phyloP scores from a whole-genome alignment of 2,888 invertebrate genomes.

The Halocaridina rubra region DNA sequence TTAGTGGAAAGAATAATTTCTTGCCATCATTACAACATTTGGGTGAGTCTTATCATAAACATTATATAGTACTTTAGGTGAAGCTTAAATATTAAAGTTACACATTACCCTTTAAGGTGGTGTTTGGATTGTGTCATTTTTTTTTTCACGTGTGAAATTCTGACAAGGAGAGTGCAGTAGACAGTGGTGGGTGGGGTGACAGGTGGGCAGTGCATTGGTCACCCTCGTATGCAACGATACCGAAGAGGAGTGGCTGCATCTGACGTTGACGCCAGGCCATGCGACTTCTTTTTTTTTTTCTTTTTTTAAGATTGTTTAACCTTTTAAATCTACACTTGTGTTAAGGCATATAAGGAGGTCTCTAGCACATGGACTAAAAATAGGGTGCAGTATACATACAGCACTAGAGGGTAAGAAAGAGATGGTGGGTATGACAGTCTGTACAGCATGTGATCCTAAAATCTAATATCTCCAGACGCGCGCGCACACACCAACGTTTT shows the following conservation, averaged over 20 bases:
- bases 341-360: conserved; percentile 63
- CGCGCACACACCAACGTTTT: conserved; percentile 22
- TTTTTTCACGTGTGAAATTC: too few relatives aligned
- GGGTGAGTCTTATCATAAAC: too few relatives aligned
- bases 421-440: conserved; percentile 32
- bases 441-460: conserved; percentile 50
- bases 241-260: conserved; percentile 39
- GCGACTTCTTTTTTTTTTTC: too few relatives aligned
- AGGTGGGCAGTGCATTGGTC: conserved; percentile 26
- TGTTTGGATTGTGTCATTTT: too few relatives aligned
- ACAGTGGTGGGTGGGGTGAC: conserved; percentile 29
- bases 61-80: too few relatives aligned
- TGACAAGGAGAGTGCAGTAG: conserved; percentile 13
- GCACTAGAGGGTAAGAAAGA: conserved; percentile 55
- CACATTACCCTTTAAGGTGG: too few relatives aligned
- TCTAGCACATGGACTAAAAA: conserved; percentile 63
- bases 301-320: too few relatives aligned
- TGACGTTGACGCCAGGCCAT: background rate
- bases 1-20: too few relatives aligned
- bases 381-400: conserved; percentile 60
- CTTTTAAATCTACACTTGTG: conserved; percentile 62
- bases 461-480: conserved; percentile 32
- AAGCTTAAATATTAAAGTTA: too few relatives aligned
- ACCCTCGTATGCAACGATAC: conserved; percentile 52
- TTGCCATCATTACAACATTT: too few relatives aligned